Percentiles rank a stretch among this genome's conserved stretches.
phyloP scores from a whole-genome alignment of 2,888 invertebrate species.

The Lithophane socia region DNA sequence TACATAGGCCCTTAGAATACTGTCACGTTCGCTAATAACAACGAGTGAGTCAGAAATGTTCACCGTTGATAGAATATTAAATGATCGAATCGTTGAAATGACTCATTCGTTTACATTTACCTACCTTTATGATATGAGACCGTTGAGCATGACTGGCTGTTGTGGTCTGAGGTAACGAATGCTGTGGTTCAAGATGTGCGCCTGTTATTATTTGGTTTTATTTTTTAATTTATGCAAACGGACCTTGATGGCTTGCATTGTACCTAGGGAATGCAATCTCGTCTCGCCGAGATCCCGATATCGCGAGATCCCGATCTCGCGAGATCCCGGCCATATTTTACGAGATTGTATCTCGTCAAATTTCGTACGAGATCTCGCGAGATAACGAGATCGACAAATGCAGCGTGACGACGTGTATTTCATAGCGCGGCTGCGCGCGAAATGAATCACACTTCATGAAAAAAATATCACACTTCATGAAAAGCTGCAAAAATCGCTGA shows the following conservation, averaged over 20 bases:
- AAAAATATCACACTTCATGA: no score
- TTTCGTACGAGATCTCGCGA: no score
- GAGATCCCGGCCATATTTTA: no score
- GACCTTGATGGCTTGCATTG: background rate
- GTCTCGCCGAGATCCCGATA: no score
- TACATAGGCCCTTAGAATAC: conserved; percentile 84
- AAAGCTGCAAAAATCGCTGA: no score
- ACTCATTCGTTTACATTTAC: conserved; percentile 65
- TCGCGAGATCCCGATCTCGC: no score
- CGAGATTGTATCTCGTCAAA: no score
- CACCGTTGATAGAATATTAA: conserved; percentile 71
- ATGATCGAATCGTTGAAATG: conserved; percentile 61
- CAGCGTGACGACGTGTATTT: no score
- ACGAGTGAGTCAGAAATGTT: conserved; percentile 67
- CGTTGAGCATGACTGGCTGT: conserved; percentile 52
- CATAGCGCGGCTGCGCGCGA: no score
- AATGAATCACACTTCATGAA: no score
- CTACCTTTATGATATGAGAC: conserved; percentile 52
- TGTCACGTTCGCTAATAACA: conserved; percentile 70
- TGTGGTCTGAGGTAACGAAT: conserved; percentile 35
- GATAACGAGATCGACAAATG: no score
- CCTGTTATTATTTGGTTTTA: conserved; percentile 22
- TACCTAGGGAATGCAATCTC: no score
- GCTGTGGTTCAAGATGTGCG: conserved; percentile 16
- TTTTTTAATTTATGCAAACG: conserved; percentile 1